Conservation (phyloP, 1,140 invertebrate species). For the Camponotus floridanus region DNA sequence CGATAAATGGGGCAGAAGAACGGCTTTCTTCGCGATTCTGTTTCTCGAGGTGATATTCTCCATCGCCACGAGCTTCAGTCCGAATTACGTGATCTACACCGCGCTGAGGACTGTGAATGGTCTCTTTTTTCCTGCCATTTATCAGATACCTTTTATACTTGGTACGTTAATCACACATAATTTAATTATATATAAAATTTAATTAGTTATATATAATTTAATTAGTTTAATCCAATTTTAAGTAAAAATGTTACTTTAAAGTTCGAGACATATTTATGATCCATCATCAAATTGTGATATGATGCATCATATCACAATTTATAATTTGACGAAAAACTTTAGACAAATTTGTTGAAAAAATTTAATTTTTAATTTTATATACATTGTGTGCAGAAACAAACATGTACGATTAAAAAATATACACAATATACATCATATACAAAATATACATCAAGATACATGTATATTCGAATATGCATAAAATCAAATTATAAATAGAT, state of each 20-base stretch:
- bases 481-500: too few species aligned
- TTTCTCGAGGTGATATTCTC: constrained; percentile 89
- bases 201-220: too few species aligned
- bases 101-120: constrained; percentile 89
- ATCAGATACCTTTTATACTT: constrained; percentile 90
- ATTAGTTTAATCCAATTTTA: neutral
- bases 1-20: constrained; percentile 90
- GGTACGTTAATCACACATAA: constrained; percentile 79
- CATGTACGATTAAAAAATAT: too few species aligned
- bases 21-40: constrained; percentile 90
- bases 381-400: too few species aligned
- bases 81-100: constrained; percentile 89
- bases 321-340: neutral
- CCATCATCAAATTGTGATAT: too few species aligned
- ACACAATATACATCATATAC: too few species aligned
- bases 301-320: too few species aligned
- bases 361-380: too few species aligned
- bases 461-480: too few species aligned
- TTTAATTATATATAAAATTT: neutral
- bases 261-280: neutral
- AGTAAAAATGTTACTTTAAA: neutral
- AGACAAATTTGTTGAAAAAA: too few species aligned
- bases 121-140: constrained; percentile 91
- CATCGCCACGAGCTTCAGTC: constrained; percentile 90
- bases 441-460: too few species aligned